These are phyloP conservation scores for Conus betulinus DNA, from an alignment of 1,140 invertebrate species.

Conservation along the genomic window DNA sequence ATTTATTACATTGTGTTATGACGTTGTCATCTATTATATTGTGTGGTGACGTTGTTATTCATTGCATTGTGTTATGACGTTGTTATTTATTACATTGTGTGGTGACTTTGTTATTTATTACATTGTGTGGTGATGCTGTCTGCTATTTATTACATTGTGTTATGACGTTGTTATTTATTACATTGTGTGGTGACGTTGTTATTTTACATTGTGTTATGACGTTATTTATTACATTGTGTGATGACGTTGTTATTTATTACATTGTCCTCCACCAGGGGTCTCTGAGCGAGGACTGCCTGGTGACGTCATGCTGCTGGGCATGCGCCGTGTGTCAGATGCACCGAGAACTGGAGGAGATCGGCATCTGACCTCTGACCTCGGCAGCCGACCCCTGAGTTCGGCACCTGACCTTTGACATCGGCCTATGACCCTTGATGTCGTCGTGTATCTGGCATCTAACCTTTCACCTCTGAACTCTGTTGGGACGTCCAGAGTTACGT, in stretches of 20 bases:
- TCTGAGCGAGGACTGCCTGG: conserved; percentile 30
- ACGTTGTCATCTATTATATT: too few relatives aligned
- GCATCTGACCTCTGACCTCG: conserved; percentile 8
- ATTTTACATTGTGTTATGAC: not conserved
- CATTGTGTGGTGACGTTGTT: not conserved
- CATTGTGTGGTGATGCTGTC: not conserved
- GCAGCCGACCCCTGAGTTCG: not conserved
- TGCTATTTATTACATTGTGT: not conserved
- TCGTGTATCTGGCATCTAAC: not conserved
- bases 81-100: too few relatives aligned
- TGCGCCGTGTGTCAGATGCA: conserved; percentile 43
- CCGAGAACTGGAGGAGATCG: conserved; percentile 35
- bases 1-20: too few relatives aligned
- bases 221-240: not conserved
- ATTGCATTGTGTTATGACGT: too few relatives aligned
- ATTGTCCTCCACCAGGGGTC: not conserved
- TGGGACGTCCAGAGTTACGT: too few relatives aligned
- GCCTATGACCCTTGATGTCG: not conserved
- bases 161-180: too few relatives aligned
- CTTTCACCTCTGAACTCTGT: not conserved
- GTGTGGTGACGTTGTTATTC: too few relatives aligned
- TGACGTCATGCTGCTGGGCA: conserved; percentile 40
- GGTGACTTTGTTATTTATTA: too few relatives aligned
- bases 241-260: not conserved
- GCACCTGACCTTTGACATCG: not conserved